These are phyloP conservation scores for Drosophila prolongata DNA, from an alignment of 2,888 invertebrate genomes.

Conservation along the genomic window DNA sequence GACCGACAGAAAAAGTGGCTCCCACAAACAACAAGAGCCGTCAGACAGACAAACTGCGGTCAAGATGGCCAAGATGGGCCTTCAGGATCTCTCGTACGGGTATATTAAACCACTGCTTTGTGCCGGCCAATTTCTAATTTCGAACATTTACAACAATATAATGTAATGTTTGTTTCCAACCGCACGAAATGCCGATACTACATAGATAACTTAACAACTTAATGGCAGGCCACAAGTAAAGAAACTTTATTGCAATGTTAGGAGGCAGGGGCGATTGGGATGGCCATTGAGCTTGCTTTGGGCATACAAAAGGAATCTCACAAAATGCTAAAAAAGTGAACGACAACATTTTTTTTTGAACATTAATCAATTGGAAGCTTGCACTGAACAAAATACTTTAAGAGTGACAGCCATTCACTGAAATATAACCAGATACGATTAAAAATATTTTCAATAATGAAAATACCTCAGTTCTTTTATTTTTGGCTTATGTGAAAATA, in stretches of 20 bases:
- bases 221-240: slow-evolving; percentile 71
- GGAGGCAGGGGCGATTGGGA: slow-evolving; percentile 7
- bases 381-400: not conserved
- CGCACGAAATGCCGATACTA: slow-evolving; percentile 69
- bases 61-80: slow-evolving; percentile 35
- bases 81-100: slow-evolving; percentile 1
- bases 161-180: slow-evolving; percentile 71
- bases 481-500: too few species aligned
- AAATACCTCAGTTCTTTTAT: too few species aligned
- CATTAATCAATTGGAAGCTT: slow-evolving; percentile 69
- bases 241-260: slow-evolving; percentile 45
- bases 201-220: slow-evolving; percentile 79
- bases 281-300: not conserved
- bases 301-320: slow-evolving; percentile 49
- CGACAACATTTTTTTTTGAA: slow-evolving; percentile 56
- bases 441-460: too few species aligned
- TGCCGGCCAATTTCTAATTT: slow-evolving; percentile 71
- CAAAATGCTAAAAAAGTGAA: slow-evolving; percentile 58
- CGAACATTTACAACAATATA: slow-evolving; percentile 70
- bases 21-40: slow-evolving; percentile 30
- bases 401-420: too few species aligned
- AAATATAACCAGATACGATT: too few species aligned
- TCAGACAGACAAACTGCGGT: slow-evolving; percentile 59
- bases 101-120: slow-evolving; percentile 11
- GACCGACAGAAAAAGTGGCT: slow-evolving; percentile 43